These are phyloP conservation scores for Micronycteris hirsuta DNA, from an alignment of 2,113 vertebrate species.

Conservation along the genomic window DNA sequence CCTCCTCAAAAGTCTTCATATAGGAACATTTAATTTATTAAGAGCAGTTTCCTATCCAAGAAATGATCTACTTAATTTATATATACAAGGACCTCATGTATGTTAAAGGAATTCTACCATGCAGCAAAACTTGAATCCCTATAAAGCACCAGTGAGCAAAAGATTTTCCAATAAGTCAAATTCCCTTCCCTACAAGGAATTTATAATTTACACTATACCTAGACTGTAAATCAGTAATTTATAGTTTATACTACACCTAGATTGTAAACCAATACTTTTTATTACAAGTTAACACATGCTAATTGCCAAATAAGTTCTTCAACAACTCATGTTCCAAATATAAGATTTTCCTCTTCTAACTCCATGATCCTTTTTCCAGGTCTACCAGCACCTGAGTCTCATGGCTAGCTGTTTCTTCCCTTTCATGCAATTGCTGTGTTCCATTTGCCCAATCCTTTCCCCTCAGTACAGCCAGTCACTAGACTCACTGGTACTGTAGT, in stretches of 20 bases:
- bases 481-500: not conserved
- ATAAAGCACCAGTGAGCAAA: not conserved
- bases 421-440: slow-evolving; percentile 8
- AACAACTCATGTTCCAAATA: not conserved
- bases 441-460: slow-evolving; percentile 1
- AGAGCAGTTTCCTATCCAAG: slow-evolving; percentile 4
- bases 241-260: not conserved
- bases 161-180: not conserved
- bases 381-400: not conserved
- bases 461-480: not conserved
- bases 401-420: not conserved
- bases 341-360: not conserved
- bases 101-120: slow-evolving; percentile 27
- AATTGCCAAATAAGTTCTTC: not conserved
- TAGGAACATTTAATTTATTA: slow-evolving; percentile 25
- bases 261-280: not conserved
- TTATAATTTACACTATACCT: not conserved
- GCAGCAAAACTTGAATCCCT: slow-evolving; percentile 1
- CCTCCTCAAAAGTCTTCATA: slow-evolving; percentile 13
- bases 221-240: not conserved
- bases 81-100: not conserved
- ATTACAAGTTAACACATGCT: not conserved
- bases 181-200: not conserved
- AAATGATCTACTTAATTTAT: slow-evolving; percentile 23
- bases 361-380: not conserved